Percentiles rank a stretch among this genome's conserved stretches.
Evolutionary conservation across 2,888 invertebrate genomes (phyloP).

Genomic region (Yponomeuta cagnagella): DNA sequence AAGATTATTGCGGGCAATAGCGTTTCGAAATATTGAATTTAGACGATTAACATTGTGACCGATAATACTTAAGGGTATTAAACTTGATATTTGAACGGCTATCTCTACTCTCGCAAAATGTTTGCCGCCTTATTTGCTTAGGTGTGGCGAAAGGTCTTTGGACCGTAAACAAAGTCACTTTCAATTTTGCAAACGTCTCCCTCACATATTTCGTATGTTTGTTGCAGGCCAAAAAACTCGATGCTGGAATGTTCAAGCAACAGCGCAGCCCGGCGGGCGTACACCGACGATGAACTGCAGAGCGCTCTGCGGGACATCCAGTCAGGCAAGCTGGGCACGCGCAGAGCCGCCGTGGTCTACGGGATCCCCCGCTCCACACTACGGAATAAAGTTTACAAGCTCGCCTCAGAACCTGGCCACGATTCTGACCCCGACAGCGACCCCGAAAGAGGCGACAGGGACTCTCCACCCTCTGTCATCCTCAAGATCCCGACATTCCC

Average conservation of each 20-base stretch:
- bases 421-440: conserved; percentile 76
- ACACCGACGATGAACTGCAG: conserved; percentile 96
- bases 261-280: conserved; percentile 83
- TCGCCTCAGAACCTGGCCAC: conserved; percentile 82
- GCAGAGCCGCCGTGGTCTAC: conserved; percentile 95
- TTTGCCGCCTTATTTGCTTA: not conserved
- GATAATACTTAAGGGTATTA: conserved; percentile 19
- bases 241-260: conserved; percentile 52
- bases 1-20: conserved; percentile 48
- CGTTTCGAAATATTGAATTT: conserved; percentile 63
- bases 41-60: conserved; percentile 34
- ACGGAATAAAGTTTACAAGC: conserved; percentile 95
- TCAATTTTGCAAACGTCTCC: not conserved
- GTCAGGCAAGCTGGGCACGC: conserved; percentile 92
- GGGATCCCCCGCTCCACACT: conserved; percentile 97
- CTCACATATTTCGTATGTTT: not conserved
- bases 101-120: not conserved
- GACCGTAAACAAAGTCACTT: conserved; percentile 7
- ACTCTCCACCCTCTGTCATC: conserved; percentile 83
- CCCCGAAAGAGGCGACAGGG: conserved; percentile 46
- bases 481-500: conserved; percentile 96
- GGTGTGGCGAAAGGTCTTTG: conserved; percentile 7
- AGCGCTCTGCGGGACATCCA: conserved; percentile 96
- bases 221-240: conserved; percentile 56
- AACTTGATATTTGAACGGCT: conserved; percentile 1